These are phyloP conservation scores for Tetragonula clypearis DNA, from an alignment of 1,140 invertebrate genomes.

Conservation along the genomic window DNA sequence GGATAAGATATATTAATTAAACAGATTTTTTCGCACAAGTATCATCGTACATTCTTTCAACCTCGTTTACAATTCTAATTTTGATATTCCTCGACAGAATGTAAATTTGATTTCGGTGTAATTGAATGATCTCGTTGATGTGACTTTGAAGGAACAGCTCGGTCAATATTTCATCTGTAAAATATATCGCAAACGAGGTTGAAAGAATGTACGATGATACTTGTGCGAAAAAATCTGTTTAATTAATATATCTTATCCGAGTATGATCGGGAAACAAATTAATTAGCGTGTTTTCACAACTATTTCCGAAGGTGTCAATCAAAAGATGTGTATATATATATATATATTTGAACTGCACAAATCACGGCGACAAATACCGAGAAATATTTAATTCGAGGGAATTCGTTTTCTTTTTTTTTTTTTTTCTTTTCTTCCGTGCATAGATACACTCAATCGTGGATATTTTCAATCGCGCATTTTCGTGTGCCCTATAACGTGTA, in stretches of 20 bases:
- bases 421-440: not conserved
- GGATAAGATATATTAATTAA: not conserved
- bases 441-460: slow-evolving; percentile 21
- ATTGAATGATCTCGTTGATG: too few species aligned
- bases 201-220: too few species aligned
- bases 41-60: too few species aligned
- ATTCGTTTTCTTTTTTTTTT: too few species aligned
- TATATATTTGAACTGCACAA: not conserved
- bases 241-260: not conserved
- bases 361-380: slow-evolving; percentile 22
- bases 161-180: too few species aligned
- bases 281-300: not conserved
- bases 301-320: not conserved
- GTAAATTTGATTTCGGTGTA: too few species aligned
- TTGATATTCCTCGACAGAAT: too few species aligned
- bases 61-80: too few species aligned
- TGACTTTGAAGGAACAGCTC: too few species aligned
- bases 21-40: not conserved
- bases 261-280: not conserved
- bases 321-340: not conserved
- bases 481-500: slow-evolving; percentile 35
- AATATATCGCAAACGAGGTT: too few species aligned
- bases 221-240: not conserved
- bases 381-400: not conserved
- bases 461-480: slow-evolving; percentile 4